Conservation (phyloP, 2,113 vertebrate genomes). For the Brevimyrus niger region DNA sequence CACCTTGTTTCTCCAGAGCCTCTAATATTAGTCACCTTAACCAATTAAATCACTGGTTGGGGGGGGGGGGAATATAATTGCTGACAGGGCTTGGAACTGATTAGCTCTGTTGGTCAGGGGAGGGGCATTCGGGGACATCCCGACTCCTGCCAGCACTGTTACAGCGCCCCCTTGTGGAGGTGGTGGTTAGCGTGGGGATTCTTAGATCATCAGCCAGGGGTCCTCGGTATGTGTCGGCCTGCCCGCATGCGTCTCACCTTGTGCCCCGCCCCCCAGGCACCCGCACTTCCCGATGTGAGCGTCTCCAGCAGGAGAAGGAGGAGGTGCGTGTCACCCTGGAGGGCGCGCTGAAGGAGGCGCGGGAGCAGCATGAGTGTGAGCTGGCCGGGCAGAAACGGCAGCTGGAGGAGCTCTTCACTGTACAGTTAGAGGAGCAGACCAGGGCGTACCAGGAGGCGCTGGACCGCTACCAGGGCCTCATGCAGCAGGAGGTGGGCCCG, state of each 20-base stretch:
- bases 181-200: neutral
- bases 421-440: slow-evolving; percentile 85
- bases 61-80: neutral
- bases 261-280: slow-evolving; percentile 47
- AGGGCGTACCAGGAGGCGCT: slow-evolving; percentile 82
- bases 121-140: neutral
- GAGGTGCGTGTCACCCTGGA: slow-evolving; percentile 68
- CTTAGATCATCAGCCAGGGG: neutral
- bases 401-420: slow-evolving; percentile 77
- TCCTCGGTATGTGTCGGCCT: neutral
- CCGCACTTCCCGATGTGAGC: slow-evolving; percentile 67
- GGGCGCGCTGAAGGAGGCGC: slow-evolving; percentile 66
- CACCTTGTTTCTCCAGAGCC: neutral
- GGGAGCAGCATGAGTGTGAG: slow-evolving; percentile 76
- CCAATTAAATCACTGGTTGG: neutral
- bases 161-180: neutral
- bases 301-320: slow-evolving; percentile 74
- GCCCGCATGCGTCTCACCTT: neutral
- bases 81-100: neutral
- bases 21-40: neutral
- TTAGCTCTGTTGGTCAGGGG: neutral
- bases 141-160: neutral
- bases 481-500: slow-evolving; percentile 78
- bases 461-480: slow-evolving; percentile 69
- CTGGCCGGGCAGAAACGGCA: slow-evolving; percentile 73